Percentiles rank a stretch among this genome's conserved stretches.
phyloP scores from a whole-genome alignment of 2,113 vertebrate genomes.

The Salminus brasiliensis region DNA sequence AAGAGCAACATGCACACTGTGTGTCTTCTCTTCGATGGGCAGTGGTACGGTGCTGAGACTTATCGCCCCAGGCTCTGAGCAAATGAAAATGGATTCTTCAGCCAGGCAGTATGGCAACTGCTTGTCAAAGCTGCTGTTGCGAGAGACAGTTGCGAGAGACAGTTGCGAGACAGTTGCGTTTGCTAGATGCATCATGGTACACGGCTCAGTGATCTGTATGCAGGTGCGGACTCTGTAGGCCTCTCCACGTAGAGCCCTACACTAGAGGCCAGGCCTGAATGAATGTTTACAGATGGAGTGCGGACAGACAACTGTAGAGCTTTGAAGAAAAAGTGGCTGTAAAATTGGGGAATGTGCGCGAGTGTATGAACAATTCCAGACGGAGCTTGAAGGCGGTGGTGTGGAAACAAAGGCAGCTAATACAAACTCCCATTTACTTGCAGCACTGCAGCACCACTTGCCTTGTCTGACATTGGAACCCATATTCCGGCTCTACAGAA shows the following conservation, averaged over 20 bases:
- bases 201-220: neutral
- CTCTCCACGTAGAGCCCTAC: neutral
- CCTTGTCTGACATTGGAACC: neutral
- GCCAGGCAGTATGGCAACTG: slow-evolving; percentile 7
- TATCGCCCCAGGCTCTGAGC: slow-evolving; percentile 9
- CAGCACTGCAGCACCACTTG: neutral
- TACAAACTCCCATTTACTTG: neutral
- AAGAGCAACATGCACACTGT: slow-evolving; percentile 10
- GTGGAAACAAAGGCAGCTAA: neutral
- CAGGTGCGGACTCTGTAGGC: neutral
- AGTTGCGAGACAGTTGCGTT: too few species aligned
- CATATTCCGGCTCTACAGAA: neutral
- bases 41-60: neutral
- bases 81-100: slow-evolving; percentile 44
- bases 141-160: slow-evolving; percentile 9
- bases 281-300: neutral
- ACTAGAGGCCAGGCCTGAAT: neutral
- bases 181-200: neutral
- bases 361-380: slow-evolving; percentile 13
- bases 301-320: neutral
- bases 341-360: neutral
- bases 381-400: neutral
- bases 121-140: slow-evolving; percentile 4
- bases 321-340: neutral
- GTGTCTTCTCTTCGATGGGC: neutral